Percentiles rank a stretch among this genome's conserved stretches.
These are phyloP conservation scores for Chelmon rostratus DNA, from an alignment of 2,797 vertebrate species.

Conservation along the genomic window DNA sequence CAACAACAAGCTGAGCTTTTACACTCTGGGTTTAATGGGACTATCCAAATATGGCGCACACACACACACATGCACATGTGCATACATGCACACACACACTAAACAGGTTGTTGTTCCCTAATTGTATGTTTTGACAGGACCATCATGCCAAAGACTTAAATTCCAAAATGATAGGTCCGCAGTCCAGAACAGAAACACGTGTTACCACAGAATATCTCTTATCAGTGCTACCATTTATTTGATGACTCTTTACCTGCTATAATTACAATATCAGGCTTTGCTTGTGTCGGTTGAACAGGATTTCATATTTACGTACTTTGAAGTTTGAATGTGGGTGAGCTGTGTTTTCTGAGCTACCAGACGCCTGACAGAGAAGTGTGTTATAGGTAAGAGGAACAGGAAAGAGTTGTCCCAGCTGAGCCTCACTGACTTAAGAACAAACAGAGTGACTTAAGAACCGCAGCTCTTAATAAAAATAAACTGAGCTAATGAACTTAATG, in stretches of 20 bases:
- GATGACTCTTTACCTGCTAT: not conserved
- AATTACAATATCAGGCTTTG: not conserved
- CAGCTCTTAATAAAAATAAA: not conserved
- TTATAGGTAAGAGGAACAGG: constrained; percentile 43
- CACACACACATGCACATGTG: no score
- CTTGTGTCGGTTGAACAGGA: not conserved
- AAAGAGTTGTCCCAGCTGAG: constrained; percentile 18
- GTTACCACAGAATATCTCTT: not conserved
- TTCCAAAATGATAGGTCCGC: constrained; percentile 2
- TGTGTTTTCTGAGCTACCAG: constrained; percentile 3
- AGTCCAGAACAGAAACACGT: constrained; percentile 1
- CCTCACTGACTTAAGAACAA: not conserved
- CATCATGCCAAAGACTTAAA: constrained; percentile 29
- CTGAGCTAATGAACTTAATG: not conserved
- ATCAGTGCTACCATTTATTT: not conserved
- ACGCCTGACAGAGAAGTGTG: constrained; percentile 25
- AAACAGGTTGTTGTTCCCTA: not conserved
- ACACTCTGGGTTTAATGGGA: not conserved
- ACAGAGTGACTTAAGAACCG: not conserved
- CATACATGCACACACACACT: not conserved
- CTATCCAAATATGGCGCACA: not conserved
- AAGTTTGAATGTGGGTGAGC: not conserved
- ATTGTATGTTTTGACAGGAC: constrained; percentile 17
- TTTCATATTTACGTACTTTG: not conserved
- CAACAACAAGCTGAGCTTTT: not conserved